These are phyloP conservation scores for Dasyornis broadbenti DNA, from an alignment of 2,113 vertebrate genomes.

Conservation along the genomic window DNA sequence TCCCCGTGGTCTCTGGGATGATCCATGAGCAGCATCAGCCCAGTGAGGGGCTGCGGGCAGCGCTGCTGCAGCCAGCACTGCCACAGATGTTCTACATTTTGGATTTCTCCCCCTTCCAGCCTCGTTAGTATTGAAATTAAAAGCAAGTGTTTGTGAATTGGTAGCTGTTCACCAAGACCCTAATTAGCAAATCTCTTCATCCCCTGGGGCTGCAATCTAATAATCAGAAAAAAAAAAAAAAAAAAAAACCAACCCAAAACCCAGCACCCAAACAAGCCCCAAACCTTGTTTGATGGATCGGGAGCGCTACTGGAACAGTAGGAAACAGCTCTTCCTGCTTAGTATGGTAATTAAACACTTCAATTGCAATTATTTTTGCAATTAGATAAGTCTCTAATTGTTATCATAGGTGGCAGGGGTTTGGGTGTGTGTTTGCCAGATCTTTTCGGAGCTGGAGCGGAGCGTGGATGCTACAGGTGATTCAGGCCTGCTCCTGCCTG, in stretches of 20 bases:
- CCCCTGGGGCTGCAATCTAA: constrained; percentile 58
- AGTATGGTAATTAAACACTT: constrained; percentile 73
- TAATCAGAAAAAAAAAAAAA: constrained; percentile 6
- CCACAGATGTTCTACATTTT: constrained; percentile 13
- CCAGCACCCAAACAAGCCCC: constrained; percentile 44
- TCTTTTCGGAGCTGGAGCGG: neutral
- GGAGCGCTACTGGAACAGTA: constrained; percentile 37
- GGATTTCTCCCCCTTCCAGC: neutral
- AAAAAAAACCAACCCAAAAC: neutral
- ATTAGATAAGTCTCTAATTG: constrained; percentile 74
- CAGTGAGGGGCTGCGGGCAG: neutral
- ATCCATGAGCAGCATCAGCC: neutral
- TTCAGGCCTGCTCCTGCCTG: neutral
- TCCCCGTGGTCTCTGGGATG: rapidly evolving
- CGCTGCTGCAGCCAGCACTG: neutral
- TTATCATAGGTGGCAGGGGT: constrained; percentile 59
- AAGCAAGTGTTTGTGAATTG: constrained; percentile 57
- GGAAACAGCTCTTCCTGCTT: constrained; percentile 41
- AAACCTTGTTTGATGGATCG: constrained; percentile 56
- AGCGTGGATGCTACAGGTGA: neutral
- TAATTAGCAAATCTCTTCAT: constrained; percentile 62
- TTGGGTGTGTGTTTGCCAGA: neutral
- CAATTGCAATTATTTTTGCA: constrained; percentile 76
- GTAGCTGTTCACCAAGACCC: constrained; percentile 57
- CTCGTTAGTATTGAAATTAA: constrained; percentile 61